Evolutionary conservation across 2,113 vertebrate species (phyloP), one percentile per base, ranked within the genome.

Genomic region (Falcunculus frontatus): DNA sequence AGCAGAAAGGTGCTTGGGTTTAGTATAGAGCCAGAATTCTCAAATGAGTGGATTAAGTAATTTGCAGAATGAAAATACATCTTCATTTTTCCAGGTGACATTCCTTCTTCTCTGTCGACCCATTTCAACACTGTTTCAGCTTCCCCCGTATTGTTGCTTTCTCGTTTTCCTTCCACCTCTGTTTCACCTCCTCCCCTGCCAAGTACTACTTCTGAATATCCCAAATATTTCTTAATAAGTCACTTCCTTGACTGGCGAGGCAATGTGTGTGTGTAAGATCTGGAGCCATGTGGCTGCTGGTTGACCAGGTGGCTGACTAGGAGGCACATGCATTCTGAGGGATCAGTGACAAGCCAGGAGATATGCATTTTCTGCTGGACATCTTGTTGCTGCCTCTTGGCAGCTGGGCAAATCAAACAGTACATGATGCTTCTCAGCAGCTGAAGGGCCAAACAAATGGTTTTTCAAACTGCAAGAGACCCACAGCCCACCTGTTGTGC

Each of bases 371-470:
- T 96, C 94, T 93, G 86, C 88, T 96, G 92, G 88, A 95, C 95
- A 81, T 96, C 94, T 96, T 97, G 90, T 93, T 95, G 92, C 88
- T 92, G 90, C 90, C 83, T 95, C 83, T 86, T 95, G 95, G 94
- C 96, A 96, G 90, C 95, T 94, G 96, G 90, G 92, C 88, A 94
- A 97, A 96, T 95, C 96, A 95, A 96, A 92, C 92, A 93, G 72
- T 90, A 90, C 95, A 92, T 92, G 90, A 93, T 94, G 92, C 88
- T 97, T 96, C 96, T 90, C 96, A 95, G 95, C 92, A 95, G 95
- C 95, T 97, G 94, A 95, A 94, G 94, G 95, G 90, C 96, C 94
- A 95, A 95, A 90, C 95, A 97, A 97, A 97, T 93, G 94, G 63
- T 67, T 96, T 96, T 90, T 93, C 82, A 93, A 90, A 93, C 86